Evolutionary conservation across 1,140 invertebrate genomes (phyloP).

Genomic region (Hirudo medicinalis): DNA sequence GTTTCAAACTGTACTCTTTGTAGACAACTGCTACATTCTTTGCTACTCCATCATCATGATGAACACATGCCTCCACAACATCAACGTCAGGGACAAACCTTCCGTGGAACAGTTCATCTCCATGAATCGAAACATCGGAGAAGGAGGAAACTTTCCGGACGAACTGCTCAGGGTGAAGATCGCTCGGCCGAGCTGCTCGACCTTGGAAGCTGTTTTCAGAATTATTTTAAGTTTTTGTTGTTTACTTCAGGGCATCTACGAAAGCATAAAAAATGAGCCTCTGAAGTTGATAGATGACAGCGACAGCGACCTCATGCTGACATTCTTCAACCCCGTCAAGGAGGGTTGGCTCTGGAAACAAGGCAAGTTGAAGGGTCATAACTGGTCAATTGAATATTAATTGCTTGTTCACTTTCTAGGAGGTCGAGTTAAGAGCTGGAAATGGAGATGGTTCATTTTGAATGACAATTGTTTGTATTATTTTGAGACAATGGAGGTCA

Average conservation of each 20-base stretch:
- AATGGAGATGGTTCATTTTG: constrained; percentile 94
- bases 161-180: constrained; percentile 63
- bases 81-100: constrained; percentile 94
- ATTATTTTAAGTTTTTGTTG: constrained; percentile 1
- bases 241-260: constrained; percentile 64
- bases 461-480: constrained; percentile 99
- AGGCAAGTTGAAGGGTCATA: constrained; percentile 46
- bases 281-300: constrained; percentile 99
- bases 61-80: constrained; percentile 96
- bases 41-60: constrained; percentile 93
- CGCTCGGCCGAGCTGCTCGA: neutral
- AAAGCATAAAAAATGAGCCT: constrained; percentile 94
- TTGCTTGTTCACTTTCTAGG: constrained; percentile 38
- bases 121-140: constrained; percentile 95
- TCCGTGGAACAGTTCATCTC: constrained; percentile 88
- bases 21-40: constrained; percentile 91
- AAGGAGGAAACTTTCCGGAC: constrained; percentile 78
- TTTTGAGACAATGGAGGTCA: constrained; percentile 87
- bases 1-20: constrained; percentile 25
- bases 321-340: constrained; percentile 98
- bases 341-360: constrained; percentile 99
- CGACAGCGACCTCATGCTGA: constrained; percentile 96
- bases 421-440: constrained; percentile 90
- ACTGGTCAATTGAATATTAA: neutral
- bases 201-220: neutral